Percentiles rank a stretch among this genome's conserved stretches.
Evolutionary conservation across 2,888 invertebrate genomes (phyloP).

Genomic region (Rambutsinella grinnellia): DNA sequence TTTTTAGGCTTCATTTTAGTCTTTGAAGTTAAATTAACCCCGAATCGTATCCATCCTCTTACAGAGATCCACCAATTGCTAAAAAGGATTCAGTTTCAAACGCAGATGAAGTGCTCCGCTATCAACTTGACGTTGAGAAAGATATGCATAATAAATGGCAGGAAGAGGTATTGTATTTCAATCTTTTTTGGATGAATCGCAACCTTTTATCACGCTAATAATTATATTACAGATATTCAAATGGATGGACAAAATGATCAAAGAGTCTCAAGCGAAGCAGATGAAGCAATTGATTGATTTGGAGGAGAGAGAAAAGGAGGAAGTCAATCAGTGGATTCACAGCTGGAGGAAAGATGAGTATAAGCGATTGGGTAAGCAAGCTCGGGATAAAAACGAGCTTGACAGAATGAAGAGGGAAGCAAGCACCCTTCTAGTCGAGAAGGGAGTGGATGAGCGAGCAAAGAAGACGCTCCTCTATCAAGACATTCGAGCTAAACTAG

Average conservation of each 20-base stretch:
- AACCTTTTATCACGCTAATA: neutral
- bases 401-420: constrained; percentile 89
- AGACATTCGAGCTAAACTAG: constrained; percentile 76
- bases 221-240: constrained; percentile 67
- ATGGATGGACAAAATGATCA: constrained; percentile 83
- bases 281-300: constrained; percentile 80
- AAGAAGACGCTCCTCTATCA: constrained; percentile 71
- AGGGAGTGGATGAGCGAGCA: constrained; percentile 90
- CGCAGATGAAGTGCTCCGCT: constrained; percentile 68
- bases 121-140: constrained; percentile 79
- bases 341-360: constrained; percentile 88
- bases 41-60: constrained; percentile 6
- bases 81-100: constrained; percentile 57
- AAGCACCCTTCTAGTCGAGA: constrained; percentile 83
- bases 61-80: constrained; percentile 55
- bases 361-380: constrained; percentile 86
- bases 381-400: constrained; percentile 90
- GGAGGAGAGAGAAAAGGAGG: constrained; percentile 79
- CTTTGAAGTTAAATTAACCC: no score
- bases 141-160: constrained; percentile 88
- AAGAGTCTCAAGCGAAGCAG: constrained; percentile 83
- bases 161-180: constrained; percentile 72
- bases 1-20: neutral
- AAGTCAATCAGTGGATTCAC: constrained; percentile 85
- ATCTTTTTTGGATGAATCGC: neutral